Evolutionary conservation across 2,113 vertebrate genomes (phyloP).

Genomic region (Semnornis frantzii): DNA sequence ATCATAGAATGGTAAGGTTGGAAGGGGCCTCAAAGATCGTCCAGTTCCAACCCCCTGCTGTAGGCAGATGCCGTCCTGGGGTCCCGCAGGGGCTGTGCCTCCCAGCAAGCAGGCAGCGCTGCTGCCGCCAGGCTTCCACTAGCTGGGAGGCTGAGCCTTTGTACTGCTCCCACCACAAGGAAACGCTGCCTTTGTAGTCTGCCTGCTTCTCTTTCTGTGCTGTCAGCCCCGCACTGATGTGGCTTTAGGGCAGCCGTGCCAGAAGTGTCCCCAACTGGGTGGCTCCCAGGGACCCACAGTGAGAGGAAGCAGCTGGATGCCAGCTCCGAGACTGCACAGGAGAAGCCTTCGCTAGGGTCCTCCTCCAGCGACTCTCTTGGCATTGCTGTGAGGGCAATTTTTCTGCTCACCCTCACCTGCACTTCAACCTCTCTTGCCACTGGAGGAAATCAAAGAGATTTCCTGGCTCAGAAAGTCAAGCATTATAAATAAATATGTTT

Average conservation of each 20-base stretch:
- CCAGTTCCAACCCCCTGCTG: no score
- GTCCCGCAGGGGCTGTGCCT: neutral
- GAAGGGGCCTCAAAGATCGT: no score
- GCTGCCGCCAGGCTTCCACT: neutral
- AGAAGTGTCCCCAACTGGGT: neutral
- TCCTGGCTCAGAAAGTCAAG: neutral
- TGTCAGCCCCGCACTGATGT: neutral
- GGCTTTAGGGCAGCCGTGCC: neutral
- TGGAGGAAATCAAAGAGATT: conserved; percentile 24
- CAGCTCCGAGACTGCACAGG: fast-evolving
- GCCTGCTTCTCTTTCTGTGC: neutral
- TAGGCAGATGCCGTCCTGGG: neutral
- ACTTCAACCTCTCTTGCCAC: neutral
- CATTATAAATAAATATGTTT: neutral
- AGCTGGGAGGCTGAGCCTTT: neutral
- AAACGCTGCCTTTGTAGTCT: neutral
- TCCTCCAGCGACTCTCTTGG: neutral
- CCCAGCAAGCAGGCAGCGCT: neutral
- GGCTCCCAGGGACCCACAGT: neutral
- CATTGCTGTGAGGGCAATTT: neutral
- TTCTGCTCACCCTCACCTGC: neutral
- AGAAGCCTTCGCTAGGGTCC: neutral
- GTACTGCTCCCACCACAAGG: neutral
- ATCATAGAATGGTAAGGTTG: no score
- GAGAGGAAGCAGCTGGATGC: neutral